Evolutionary conservation across 2,797 vertebrate genomes (phyloP).

Genomic region (Alca torda): DNA sequence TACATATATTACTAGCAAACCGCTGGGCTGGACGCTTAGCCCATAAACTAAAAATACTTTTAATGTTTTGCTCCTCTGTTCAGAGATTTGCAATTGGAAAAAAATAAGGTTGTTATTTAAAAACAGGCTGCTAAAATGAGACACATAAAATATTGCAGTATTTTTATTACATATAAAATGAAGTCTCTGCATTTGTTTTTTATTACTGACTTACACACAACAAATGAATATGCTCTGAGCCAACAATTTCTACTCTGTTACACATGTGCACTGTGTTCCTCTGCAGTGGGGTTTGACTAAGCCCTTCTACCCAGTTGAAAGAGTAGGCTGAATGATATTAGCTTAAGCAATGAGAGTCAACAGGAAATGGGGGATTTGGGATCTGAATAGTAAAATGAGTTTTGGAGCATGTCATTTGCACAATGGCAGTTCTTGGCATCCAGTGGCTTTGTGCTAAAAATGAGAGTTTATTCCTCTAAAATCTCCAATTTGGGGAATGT

Average conservation of each 20-base stretch:
- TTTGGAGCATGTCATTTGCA: slow-evolving; percentile 38
- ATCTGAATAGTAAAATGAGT: slow-evolving; percentile 34
- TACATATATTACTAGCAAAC: slow-evolving; percentile 47
- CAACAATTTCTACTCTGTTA: slow-evolving; percentile 63
- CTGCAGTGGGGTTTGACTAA: slow-evolving; percentile 39
- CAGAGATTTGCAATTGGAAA: slow-evolving; percentile 56
- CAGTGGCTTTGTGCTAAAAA: slow-evolving; percentile 60
- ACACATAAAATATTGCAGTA: slow-evolving; percentile 64
- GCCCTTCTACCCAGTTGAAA: slow-evolving; percentile 51
- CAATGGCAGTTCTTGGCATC: slow-evolving; percentile 52
- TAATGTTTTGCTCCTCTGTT: slow-evolving; percentile 57
- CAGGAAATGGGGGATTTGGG: slow-evolving; percentile 62
- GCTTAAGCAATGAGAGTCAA: slow-evolving; percentile 62
- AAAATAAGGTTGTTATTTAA: slow-evolving; percentile 63
- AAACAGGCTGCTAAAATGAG: slow-evolving; percentile 66
- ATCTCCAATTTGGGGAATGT: slow-evolving; percentile 25
- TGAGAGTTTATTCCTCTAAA: slow-evolving; percentile 19
- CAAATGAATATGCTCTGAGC: slow-evolving; percentile 61
- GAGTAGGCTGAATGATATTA: slow-evolving; percentile 60
- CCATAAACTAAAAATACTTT: slow-evolving; percentile 64
- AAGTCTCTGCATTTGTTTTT: slow-evolving; percentile 64
- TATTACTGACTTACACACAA: slow-evolving; percentile 69
- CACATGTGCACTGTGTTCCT: slow-evolving; percentile 48
- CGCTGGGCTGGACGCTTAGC: slow-evolving; percentile 55
- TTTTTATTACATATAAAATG: slow-evolving; percentile 65